Conservation (phyloP, 35 echinoderm and acorn worm species). For the Lytechinus pictus region DNA sequence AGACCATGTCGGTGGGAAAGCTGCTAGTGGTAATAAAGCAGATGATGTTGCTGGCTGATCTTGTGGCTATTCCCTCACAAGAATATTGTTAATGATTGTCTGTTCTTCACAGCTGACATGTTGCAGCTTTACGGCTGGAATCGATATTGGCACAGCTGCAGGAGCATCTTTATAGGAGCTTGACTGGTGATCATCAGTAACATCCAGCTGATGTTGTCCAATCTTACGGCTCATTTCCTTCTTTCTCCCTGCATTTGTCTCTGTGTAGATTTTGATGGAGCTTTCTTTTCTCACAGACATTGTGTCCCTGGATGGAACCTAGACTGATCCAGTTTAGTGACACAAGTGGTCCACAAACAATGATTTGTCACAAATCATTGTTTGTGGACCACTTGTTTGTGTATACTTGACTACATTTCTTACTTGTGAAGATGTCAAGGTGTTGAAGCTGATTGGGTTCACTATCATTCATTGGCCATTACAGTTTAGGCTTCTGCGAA, state of each 20-base stretch:
- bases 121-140: too few relatives aligned
- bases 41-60: too few relatives aligned
- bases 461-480: neutral
- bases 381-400: constrained; percentile 14
- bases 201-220: neutral
- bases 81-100: too few relatives aligned
- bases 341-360: constrained; percentile 56
- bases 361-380: neutral
- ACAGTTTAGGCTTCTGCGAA: constrained; percentile 44
- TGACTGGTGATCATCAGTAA: too few relatives aligned
- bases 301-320: constrained; percentile 65
- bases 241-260: neutral
- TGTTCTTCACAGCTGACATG: too few relatives aligned
- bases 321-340: constrained; percentile 51
- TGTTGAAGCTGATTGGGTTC: constrained; percentile 22
- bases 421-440: constrained; percentile 39
- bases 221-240: neutral
- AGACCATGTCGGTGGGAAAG: too few relatives aligned
- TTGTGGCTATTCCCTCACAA: too few relatives aligned
- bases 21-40: too few relatives aligned
- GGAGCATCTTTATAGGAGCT: too few relatives aligned
- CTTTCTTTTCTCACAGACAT: constrained; percentile 32
- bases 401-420: constrained; percentile 45
- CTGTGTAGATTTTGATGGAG: neutral
- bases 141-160: too few relatives aligned